A percentile compares a stretch with the other conserved stretches of the same genome.
These are phyloP conservation scores for Glyphotaelius pellucidus DNA, from an alignment of 2,888 invertebrate species.

Conservation along the genomic window DNA sequence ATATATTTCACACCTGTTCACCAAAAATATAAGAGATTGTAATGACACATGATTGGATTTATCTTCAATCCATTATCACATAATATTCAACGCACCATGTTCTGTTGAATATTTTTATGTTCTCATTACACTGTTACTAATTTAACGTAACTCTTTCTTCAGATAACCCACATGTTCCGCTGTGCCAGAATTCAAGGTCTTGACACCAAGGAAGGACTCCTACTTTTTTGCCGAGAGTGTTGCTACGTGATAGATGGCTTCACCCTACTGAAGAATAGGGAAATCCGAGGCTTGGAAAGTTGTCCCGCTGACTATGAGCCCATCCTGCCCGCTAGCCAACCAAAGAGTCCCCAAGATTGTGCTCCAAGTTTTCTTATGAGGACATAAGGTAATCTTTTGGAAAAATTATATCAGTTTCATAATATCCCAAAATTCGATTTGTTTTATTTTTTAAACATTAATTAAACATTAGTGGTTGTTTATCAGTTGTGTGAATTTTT, in stretches of 20 bases:
- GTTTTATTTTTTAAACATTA: too few relatives aligned
- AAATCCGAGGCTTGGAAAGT: slow-evolving; percentile 97
- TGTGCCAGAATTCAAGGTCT: slow-evolving; percentile 97
- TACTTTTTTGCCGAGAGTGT: slow-evolving; percentile 97
- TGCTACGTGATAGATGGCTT: slow-evolving; percentile 99
- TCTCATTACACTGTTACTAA: neutral
- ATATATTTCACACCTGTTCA: neutral
- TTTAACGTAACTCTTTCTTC: slow-evolving; percentile 67
- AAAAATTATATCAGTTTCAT: neutral
- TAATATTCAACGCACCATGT: neutral
- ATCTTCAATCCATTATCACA: neutral
- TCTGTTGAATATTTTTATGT: neutral
- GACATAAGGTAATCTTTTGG: slow-evolving; percentile 84
- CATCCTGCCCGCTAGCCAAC: slow-evolving; percentile 86
- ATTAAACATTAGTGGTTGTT: neutral
- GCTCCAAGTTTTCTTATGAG: slow-evolving; percentile 97
- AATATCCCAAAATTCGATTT: neutral
- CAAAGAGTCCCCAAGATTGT: slow-evolving; percentile 85
- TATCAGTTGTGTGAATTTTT: neutral
- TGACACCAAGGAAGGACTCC: slow-evolving; percentile 96
- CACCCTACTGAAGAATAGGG: slow-evolving; percentile 94
- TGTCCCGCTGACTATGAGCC: slow-evolving; percentile 88
- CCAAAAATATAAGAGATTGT: too few relatives aligned
- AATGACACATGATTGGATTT: neutral
- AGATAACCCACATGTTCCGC: slow-evolving; percentile 98